Percentiles rank a stretch among this genome's conserved stretches.
These are phyloP conservation scores for Spodoptera picta DNA, from an alignment of 2,888 invertebrate genomes.

Conservation along the genomic window DNA sequence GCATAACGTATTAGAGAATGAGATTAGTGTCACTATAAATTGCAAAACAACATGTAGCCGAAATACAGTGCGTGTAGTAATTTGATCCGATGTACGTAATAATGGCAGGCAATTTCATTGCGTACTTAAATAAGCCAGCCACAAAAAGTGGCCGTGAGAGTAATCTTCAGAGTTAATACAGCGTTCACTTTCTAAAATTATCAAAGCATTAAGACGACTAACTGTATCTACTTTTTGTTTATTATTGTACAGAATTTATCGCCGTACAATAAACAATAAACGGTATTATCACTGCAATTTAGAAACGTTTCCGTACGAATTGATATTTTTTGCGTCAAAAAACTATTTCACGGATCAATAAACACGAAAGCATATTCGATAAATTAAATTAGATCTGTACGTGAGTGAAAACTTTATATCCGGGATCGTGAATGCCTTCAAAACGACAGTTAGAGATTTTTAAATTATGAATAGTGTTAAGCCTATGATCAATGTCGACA, in stretches of 20 bases:
- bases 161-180: constrained; percentile 56
- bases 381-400: constrained; percentile 60
- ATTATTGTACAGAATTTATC: constrained; percentile 29
- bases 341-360: constrained; percentile 69
- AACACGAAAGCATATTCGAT: constrained; percentile 60
- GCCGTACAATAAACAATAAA: constrained; percentile 60
- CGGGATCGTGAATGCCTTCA: constrained; percentile 39
- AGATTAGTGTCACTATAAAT: constrained; percentile 77
- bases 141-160: constrained; percentile 69
- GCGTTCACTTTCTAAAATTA: constrained; percentile 72
- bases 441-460: constrained; percentile 26
- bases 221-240: constrained; percentile 54
- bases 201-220: constrained; percentile 48
- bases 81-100: constrained; percentile 59
- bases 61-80: constrained; percentile 66
- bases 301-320: constrained; percentile 64
- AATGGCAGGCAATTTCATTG: constrained; percentile 56
- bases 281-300: constrained; percentile 68
- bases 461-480: constrained; percentile 34
- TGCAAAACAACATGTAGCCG: constrained; percentile 64
- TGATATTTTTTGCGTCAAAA: constrained; percentile 56
- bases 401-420: constrained; percentile 52
- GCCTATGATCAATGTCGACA: constrained; percentile 31
- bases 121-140: constrained; percentile 63
- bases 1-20: constrained; percentile 63